Base-by-base conservation (phyloP, 1,140 invertebrate species). In the Meloidogyne exigua region DNA sequence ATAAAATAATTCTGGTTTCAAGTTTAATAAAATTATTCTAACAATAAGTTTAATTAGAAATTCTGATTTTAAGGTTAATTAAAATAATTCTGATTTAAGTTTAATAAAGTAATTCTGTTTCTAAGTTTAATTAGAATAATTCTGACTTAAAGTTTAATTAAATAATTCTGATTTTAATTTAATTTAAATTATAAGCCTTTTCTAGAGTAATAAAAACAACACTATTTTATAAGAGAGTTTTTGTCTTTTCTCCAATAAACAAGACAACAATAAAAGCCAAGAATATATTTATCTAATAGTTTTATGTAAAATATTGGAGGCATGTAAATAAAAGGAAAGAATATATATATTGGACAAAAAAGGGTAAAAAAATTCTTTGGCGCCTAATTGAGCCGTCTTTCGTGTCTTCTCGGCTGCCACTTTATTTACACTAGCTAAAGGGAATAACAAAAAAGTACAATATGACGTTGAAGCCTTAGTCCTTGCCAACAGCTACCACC, bases 371-470 rank as follows among this genome's bases (percentile, higher is more conserved):
- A 57, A 57, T 57, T 57, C 49, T 49, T 49, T 49, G 18, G 49
- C 49, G 49, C 49, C 49, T 57, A 57, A 57, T 57, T 57, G 49
- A n/a, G 18, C 18, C 21, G 49, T 57, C 49, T 44, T 18, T 57
- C 18, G 18, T 57, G 49, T 57, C 18, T 57, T 57, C 49, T 57
- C 49, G 49, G 49, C 49, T 57, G 49, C 49, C 49, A 57, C 49
- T 57, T 57, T 57, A 57, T 57, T 57, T 57, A 57, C 49, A 57
- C 49, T 57, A 57, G 49, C 49, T 57, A n/a, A 57, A 57, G 49
- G 49, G 49, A 57, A n/a, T 57, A n/a, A 57, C 0, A 7, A n/a
- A 57, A 57, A 57, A 57, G n/a, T n/a, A 7, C n/a, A 9, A n/a
- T n/a, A 57, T 57, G 49, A 57, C 49, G 49, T 57, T 57, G 49